phyloP scores from a whole-genome alignment of 2,113 vertebrate species.

The Pristiophorus japonicus region DNA sequence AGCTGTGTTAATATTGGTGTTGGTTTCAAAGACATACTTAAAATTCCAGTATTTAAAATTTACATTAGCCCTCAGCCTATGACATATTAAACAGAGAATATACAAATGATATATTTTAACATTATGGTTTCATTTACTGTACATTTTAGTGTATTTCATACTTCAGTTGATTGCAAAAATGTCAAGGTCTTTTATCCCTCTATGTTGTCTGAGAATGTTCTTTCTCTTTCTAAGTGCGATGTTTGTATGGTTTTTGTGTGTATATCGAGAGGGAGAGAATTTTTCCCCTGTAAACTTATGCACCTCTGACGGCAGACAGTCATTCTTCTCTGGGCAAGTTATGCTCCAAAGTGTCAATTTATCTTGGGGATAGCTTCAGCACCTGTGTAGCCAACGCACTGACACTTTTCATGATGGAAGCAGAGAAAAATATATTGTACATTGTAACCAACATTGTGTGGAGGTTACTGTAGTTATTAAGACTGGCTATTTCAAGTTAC shows the following conservation, averaged over 20 bases:
- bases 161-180: not conserved
- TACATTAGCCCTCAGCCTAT: not conserved
- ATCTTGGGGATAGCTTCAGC: not conserved
- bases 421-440: not conserved
- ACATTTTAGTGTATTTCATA: not conserved
- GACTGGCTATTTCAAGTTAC: not conserved
- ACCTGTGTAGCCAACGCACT: not conserved
- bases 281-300: not conserved
- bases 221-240: not conserved
- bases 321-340: not conserved
- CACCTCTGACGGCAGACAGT: not conserved
- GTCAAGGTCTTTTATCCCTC: not conserved
- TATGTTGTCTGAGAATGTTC: not conserved
- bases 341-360: not conserved
- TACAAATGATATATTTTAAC: not conserved
- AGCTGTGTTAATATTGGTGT: not conserved
- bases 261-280: not conserved
- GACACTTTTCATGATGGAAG: not conserved
- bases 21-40: not conserved
- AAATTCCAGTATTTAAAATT: not conserved
- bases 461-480: not conserved
- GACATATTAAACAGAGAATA: not conserved
- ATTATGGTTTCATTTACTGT: not conserved
- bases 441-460: not conserved
- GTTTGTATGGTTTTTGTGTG: not conserved